Percentiles rank a stretch among this genome's conserved stretches.
Conservation (phyloP, 2,797 vertebrate genomes). For the Amblyraja radiata region DNA sequence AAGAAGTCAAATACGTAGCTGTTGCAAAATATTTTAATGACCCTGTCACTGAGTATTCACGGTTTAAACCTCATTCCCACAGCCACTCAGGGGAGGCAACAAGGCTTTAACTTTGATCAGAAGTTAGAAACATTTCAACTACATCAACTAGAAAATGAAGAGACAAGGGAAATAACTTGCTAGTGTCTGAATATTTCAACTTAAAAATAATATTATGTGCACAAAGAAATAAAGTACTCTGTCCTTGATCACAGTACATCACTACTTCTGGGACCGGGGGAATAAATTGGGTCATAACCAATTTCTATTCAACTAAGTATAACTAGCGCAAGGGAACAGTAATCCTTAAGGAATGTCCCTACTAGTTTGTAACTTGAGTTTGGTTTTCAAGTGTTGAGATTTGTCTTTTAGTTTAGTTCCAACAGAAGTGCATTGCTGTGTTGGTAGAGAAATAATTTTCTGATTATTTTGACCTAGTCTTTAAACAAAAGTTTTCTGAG, state of each 20-base stretch:
- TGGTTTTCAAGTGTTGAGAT: not conserved
- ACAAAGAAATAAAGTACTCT: not conserved
- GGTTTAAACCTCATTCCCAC: not conserved
- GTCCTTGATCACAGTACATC: not conserved
- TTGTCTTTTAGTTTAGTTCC: not conserved
- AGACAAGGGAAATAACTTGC: not conserved
- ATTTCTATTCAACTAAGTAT: not conserved
- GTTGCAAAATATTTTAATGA: not conserved
- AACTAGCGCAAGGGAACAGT: not conserved
- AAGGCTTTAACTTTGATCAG: not conserved
- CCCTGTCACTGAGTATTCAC: not conserved
- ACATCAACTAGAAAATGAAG: not conserved
- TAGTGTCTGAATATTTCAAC: no score
- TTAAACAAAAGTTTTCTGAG: not conserved
- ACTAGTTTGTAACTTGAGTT: not conserved
- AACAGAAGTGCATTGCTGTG: not conserved
- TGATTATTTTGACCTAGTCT: not conserved
- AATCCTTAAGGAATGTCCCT: no score
- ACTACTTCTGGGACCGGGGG: not conserved
- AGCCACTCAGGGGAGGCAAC: not conserved
- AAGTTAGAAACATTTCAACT: not conserved
- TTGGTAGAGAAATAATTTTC: not conserved
- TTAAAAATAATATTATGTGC: no score
- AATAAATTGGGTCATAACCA: not conserved
- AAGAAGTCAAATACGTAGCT: not conserved